phyloP scores from a whole-genome alignment of 2,113 vertebrate species.

The Cettia cetti region DNA sequence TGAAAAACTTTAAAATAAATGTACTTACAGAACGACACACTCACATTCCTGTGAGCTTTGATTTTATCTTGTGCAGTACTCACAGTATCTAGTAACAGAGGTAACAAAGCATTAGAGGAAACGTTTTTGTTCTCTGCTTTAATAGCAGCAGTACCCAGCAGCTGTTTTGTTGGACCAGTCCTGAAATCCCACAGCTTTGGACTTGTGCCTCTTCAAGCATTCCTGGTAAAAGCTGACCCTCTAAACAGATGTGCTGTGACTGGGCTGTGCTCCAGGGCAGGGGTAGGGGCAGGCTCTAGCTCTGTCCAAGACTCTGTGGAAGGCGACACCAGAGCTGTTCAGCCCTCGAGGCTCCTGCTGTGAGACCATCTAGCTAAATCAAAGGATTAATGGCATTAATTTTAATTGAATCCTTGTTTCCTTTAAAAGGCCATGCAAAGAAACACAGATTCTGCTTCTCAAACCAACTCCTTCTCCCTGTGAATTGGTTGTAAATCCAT shows the following conservation, averaged over 20 bases:
- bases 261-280: not conserved
- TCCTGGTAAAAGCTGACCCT: not conserved
- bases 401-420: not conserved
- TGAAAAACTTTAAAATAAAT: not conserved
- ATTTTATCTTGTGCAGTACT: not conserved
- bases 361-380: not conserved
- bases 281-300: not conserved
- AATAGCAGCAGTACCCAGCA: not conserved
- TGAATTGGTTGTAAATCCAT: not conserved
- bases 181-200: not conserved
- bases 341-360: not conserved
- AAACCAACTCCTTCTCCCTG: not conserved
- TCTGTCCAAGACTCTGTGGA: not conserved
- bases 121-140: not conserved
- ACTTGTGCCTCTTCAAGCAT: not conserved
- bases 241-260: not conserved
- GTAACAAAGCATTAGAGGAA: not conserved
- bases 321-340: not conserved
- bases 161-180: not conserved
- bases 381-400: not conserved
- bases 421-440: not conserved
- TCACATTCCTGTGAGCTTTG: not conserved
- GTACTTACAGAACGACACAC: not conserved
- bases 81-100: not conserved
- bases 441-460: not conserved